Conservation (phyloP, 2,888 invertebrate species). For the Coremacera marginata region DNA sequence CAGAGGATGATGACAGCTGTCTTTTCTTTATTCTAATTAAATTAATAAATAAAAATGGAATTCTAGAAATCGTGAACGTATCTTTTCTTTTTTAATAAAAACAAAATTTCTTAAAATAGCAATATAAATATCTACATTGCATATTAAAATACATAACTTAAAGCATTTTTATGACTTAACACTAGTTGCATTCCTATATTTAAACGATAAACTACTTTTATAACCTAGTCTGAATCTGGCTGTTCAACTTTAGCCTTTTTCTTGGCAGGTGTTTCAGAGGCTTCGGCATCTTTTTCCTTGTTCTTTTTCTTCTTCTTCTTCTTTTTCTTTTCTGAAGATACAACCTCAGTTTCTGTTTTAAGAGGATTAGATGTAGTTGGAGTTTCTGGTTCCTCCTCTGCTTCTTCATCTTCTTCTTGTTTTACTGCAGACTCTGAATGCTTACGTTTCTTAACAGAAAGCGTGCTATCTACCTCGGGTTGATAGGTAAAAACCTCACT, state of each 20-base stretch:
- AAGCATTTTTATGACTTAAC: constrained; percentile 4
- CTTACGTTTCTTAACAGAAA: constrained; percentile 72
- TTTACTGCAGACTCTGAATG: constrained; percentile 63
- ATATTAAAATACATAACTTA: constrained; percentile 16
- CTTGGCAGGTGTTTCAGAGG: constrained; percentile 36
- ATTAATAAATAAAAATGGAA: too few species aligned
- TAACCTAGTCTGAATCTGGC: constrained; percentile 43
- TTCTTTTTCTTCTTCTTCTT: constrained; percentile 61
- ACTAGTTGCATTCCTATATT: constrained; percentile 30
- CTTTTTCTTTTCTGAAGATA: constrained; percentile 60
- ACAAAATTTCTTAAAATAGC: constrained; percentile 31
- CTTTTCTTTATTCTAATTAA: too few species aligned
- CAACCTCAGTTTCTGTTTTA: constrained; percentile 66
- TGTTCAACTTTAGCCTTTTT: constrained; percentile 44
- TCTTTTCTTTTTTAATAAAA: constrained; percentile 16
- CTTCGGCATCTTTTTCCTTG: constrained; percentile 55
- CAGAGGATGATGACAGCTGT: too few species aligned
- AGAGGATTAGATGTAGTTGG: constrained; percentile 65
- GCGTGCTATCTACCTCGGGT: constrained; percentile 83
- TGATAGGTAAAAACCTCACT: constrained; percentile 86
- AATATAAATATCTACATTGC: neutral
- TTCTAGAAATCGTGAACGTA: too few species aligned
- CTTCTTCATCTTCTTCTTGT: constrained; percentile 69
- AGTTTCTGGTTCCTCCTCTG: constrained; percentile 64
- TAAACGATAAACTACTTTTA: neutral